phyloP scores from a whole-genome alignment of 2,888 invertebrate species.

The Ophraella communa region DNA sequence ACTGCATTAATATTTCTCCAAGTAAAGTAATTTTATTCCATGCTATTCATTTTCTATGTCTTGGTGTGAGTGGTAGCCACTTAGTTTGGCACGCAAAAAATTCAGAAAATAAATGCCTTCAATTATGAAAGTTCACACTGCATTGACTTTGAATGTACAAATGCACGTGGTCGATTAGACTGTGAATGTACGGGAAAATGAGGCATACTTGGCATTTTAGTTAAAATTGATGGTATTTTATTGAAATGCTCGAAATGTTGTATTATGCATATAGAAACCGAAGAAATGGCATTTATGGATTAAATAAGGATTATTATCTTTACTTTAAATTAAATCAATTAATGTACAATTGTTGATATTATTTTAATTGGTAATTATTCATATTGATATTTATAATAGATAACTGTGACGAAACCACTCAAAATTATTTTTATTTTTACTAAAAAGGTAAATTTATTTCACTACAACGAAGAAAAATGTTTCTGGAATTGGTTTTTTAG shows the following conservation, averaged over 20 bases:
- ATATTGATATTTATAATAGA: too few relatives aligned
- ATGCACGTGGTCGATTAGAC: slow-evolving; percentile 6
- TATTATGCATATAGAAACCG: too few relatives aligned
- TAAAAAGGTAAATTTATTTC: too few relatives aligned
- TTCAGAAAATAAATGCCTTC: slow-evolving; percentile 22
- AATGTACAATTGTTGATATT: too few relatives aligned
- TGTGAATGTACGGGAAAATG: slow-evolving; percentile 22
- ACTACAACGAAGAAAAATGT: too few relatives aligned
- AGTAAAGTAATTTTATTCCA: background rate
- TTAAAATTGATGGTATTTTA: slow-evolving; percentile 30
- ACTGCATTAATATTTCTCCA: background rate
- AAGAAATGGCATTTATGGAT: too few relatives aligned
- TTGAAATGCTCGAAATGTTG: slow-evolving; percentile 29
- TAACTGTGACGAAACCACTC: too few relatives aligned
- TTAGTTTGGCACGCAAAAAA: slow-evolving; percentile 16
- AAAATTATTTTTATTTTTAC: too few relatives aligned
- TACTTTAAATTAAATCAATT: too few relatives aligned
- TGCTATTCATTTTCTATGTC: background rate
- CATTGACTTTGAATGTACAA: slow-evolving; percentile 20
- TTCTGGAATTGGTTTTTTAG: too few relatives aligned
- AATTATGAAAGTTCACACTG: slow-evolving; percentile 26
- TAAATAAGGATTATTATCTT: too few relatives aligned
- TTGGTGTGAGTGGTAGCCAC: background rate
- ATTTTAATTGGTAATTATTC: too few relatives aligned
- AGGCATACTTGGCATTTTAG: slow-evolving; percentile 32